Percentiles rank a stretch among this genome's conserved stretches.
Conservation (phyloP, 2,888 invertebrate species). For the Hesperia comma region DNA sequence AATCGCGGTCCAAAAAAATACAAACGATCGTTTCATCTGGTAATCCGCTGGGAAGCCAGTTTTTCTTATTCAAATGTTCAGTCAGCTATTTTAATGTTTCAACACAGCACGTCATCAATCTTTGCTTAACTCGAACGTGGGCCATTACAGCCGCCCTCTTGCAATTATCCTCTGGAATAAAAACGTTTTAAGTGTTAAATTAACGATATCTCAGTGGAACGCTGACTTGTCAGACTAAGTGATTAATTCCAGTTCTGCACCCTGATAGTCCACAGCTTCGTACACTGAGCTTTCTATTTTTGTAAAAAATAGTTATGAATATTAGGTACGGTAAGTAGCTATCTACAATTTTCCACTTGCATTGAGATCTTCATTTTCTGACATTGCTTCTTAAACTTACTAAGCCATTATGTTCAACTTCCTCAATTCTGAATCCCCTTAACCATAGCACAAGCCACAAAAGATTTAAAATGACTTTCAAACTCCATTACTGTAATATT, state of each 20-base stretch:
- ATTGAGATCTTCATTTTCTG: background rate
- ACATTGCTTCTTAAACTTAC: background rate
- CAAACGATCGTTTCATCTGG: conserved; percentile 65
- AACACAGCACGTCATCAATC: conserved; percentile 78
- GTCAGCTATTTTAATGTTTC: conserved; percentile 76
- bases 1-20: conserved; percentile 57
- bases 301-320: background rate
- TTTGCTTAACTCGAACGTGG: conserved; percentile 72
- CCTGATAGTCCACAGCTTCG: conserved; percentile 59
- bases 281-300: conserved; percentile 51
- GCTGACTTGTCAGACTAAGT: conserved; percentile 74
- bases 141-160: conserved; percentile 75
- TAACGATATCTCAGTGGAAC: conserved; percentile 78
- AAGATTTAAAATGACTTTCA: conserved; percentile 30
- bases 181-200: conserved; percentile 83
- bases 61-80: conserved; percentile 78
- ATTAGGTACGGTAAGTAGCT: background rate
- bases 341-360: no score
- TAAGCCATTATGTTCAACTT: background rate
- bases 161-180: conserved; percentile 82
- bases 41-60: conserved; percentile 70
- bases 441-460: conserved; percentile 17
- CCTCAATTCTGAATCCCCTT: conserved; percentile 8
- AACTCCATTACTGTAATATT: conserved; percentile 32
- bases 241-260: conserved; percentile 69